Base-by-base conservation (phyloP, 2,888 invertebrate species). In the Choristoneura rosaceana region DNA sequence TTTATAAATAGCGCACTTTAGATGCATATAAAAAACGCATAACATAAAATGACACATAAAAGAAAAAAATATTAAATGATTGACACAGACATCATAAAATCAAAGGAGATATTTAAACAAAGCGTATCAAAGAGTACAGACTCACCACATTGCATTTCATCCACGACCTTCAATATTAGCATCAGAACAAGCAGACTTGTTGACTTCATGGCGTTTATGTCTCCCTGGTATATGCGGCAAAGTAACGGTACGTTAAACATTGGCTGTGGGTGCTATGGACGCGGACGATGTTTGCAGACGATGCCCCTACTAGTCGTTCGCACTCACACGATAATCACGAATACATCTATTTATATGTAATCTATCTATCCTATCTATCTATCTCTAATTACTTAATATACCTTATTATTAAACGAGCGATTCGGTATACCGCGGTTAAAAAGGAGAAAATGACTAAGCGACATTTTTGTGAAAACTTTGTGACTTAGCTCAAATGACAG, bases 121-220 rank as follows among this genome's bases (percentile, higher is more conserved):
- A 38, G 38, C 38, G 38, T 38, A 38, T 38, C n/a, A 4, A 47
- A 25, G 25, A 25, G n/a, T 14, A n/a, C 8, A 61, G 38, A 74
- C 83, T 84, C 71, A 85, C 85, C 80, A 41, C 83, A 78, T 59
- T 77, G 65, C 0, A 77, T 80, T 43, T 81, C 76, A 14, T 80
- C 75, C 25, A 80, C 76, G 5, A 74, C 74, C 74, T 78, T 76
- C 55, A 83, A 76, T 66, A 81, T 77, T 52, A 79, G 74, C 64
- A 80, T 50, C 17, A 79, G 66, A 47, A 74, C 45, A 8, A 78
- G 62, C 25, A 81, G 47, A 47, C 55, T 58, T 70, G 71, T 75
- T 38, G 69, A 64, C 69, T 75, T 64, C 33, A 61, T 65, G n/a
- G 5, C 52, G n/a, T 10, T 64, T 62, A 12, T 55, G 41, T n/a